A percentile compares a stretch with the other conserved stretches of the same genome.
phyloP scores from a whole-genome alignment of 2,888 invertebrate genomes.

The Torymus auratus region DNA sequence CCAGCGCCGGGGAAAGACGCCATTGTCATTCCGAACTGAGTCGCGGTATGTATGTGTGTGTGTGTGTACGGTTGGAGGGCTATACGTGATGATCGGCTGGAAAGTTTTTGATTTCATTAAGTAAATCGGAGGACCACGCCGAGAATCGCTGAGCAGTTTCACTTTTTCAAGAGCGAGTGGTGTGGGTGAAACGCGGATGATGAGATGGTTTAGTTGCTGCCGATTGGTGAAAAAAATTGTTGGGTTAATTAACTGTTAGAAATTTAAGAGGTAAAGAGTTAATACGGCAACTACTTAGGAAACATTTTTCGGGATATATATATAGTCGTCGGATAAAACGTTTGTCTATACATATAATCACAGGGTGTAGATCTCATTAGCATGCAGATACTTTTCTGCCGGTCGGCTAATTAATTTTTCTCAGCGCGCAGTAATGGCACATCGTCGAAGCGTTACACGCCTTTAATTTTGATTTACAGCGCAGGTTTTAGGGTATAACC shows the following conservation, averaged over 20 bases:
- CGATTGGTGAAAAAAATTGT: no score
- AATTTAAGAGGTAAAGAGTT: no score
- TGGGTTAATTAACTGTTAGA: no score
- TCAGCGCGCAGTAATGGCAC: slow-evolving; percentile 12
- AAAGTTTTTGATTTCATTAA: slow-evolving; percentile 17
- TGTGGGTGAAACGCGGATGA: no score
- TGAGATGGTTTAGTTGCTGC: no score
- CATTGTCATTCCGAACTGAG: slow-evolving; percentile 21
- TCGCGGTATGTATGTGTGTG: no score
- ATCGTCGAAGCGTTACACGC: slow-evolving; percentile 16
- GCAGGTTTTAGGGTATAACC: slow-evolving; percentile 26
- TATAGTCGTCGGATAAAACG: neutral
- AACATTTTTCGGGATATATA: neutral
- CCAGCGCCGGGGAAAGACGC: neutral
- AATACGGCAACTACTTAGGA: neutral
- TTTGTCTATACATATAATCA: neutral
- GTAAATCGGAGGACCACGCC: neutral
- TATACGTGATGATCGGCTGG: neutral
- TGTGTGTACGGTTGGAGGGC: no score
- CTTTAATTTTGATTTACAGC: slow-evolving; percentile 51
- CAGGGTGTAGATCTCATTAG: slow-evolving; percentile 31
- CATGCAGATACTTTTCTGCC: slow-evolving; percentile 33
- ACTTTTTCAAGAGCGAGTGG: no score
- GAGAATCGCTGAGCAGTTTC: no score
- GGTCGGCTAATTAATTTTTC: slow-evolving; percentile 41